Conservation (phyloP, 35 echinoderm and acorn worm genomes). For the Lytechinus variegatus region DNA sequence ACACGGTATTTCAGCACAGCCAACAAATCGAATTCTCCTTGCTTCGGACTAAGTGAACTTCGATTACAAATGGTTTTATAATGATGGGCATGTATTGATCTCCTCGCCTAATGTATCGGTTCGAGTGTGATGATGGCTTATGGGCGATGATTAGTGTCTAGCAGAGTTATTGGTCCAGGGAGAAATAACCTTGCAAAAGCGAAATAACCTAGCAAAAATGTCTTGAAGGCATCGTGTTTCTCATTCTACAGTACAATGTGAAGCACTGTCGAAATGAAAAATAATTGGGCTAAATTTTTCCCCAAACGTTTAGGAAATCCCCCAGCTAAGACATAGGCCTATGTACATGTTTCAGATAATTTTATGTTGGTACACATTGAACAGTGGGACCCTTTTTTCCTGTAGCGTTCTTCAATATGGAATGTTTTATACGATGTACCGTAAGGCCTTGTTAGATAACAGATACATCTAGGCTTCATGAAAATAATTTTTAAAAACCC, state of each 20-base stretch:
- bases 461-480: not conserved
- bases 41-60: conserved; percentile 16
- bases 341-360: too few species aligned
- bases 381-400: too few species aligned
- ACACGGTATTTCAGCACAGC: conserved; percentile 36
- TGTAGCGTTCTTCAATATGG: not conserved
- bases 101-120: not conserved
- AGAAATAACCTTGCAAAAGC: not conserved
- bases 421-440: not conserved
- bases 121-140: not conserved
- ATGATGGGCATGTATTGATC: conserved; percentile 34
- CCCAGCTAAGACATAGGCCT: not conserved
- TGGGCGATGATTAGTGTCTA: not conserved
- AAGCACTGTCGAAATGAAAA: too few species aligned
- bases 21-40: conserved; percentile 40
- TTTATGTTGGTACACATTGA: too few species aligned
- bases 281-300: not conserved
- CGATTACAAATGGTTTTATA: conserved; percentile 49
- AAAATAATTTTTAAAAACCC: not conserved
- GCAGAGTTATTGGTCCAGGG: not conserved
- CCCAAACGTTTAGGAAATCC: not conserved
- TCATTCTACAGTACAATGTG: not conserved
- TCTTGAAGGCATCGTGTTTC: not conserved
- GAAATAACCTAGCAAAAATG: not conserved
- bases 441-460: not conserved